Evolutionary conservation across 2,113 vertebrate genomes (phyloP).

Genomic region (Rhinoptilus africanus): DNA sequence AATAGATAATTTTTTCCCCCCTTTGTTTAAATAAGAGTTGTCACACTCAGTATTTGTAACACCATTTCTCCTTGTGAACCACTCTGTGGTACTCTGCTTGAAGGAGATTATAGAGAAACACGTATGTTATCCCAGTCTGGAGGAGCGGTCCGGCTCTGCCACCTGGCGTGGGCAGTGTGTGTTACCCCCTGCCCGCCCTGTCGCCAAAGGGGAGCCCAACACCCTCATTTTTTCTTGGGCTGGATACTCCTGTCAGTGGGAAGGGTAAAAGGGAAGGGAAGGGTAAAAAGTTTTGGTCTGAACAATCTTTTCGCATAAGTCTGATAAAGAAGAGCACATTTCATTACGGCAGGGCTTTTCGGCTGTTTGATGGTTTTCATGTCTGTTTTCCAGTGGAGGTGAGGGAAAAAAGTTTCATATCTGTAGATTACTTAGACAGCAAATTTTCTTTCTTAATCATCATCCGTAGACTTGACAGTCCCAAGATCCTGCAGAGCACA

Average conservation of each 20-base stretch:
- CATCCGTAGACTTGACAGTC: accelerated
- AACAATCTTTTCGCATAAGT: not conserved
- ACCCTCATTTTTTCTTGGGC: not conserved
- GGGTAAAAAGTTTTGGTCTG: not conserved
- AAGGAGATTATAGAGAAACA: not conserved
- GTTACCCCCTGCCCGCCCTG: not conserved
- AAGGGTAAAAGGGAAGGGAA: not conserved
- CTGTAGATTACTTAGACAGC: not conserved
- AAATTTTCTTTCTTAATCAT: not conserved
- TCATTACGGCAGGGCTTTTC: not conserved
- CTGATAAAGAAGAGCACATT: not conserved
- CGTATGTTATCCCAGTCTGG: accelerated
- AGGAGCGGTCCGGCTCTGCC: not conserved
- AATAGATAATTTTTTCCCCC: not conserved
- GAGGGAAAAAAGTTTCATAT: not conserved
- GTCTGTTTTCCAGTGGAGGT: not conserved
- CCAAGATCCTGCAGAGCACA: not conserved
- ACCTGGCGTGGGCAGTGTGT: not conserved
- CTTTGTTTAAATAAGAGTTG: not conserved
- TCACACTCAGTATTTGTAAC: not conserved
- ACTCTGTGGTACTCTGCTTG: not conserved
- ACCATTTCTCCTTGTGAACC: not conserved
- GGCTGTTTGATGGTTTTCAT: not conserved
- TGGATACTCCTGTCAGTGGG: not conserved
- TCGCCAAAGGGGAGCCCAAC: not conserved